Base-by-base conservation (phyloP, 2,113 vertebrate genomes). In the Prionailurus bengalensis region DNA sequence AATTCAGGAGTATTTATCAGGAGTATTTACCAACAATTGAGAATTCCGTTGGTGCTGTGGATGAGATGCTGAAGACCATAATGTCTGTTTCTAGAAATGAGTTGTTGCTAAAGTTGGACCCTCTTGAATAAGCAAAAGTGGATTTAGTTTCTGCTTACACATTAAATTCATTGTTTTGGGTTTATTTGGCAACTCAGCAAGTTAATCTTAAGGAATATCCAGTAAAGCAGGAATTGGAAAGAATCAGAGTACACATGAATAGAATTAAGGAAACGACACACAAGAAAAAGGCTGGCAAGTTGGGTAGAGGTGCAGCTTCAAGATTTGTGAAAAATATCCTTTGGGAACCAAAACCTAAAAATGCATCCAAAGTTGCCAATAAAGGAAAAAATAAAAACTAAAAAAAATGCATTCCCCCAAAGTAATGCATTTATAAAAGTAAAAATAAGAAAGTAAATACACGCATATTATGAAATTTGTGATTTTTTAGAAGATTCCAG, bases 141-240 rank as follows among this genome's bases (percentile, higher is more conserved):
- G 99, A 99, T 98, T 98, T 99, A 98, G 99, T 99, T 99, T 99
- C 99, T 0, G 99, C 99, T 39, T 99, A 99, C 96, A 98, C 99
- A 0, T 98, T 99, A 91, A 99, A 99, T 98, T 99, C 99, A 58
- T 98, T 99, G 98, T 99, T 99, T 98, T 99, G 99, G 99, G 99
- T 99, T 97, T 99, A 99, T 89, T 98, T 99, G 99, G 99, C 99
- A 85, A 99, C 99, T 92, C 99, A 99, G 98, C 99, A 99, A 97
- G 94, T 99, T 85, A 99, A 99, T 98, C 99, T 99, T n/a, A 99
- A 99, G 98, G 99, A 99, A 16, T 99, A 99, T 98, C 99, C 99
- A 94, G 99, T 99, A 97, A 99, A 99, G 98, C 99, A 99, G 89
- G 99, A 99, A 89, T 95, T 99, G 99, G 99, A 76, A 76, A 76